Evolutionary conservation across 2,888 invertebrate genomes (phyloP), one percentile per base, ranked within the genome.

Genomic region (Phlogophora meticulosa): DNA sequence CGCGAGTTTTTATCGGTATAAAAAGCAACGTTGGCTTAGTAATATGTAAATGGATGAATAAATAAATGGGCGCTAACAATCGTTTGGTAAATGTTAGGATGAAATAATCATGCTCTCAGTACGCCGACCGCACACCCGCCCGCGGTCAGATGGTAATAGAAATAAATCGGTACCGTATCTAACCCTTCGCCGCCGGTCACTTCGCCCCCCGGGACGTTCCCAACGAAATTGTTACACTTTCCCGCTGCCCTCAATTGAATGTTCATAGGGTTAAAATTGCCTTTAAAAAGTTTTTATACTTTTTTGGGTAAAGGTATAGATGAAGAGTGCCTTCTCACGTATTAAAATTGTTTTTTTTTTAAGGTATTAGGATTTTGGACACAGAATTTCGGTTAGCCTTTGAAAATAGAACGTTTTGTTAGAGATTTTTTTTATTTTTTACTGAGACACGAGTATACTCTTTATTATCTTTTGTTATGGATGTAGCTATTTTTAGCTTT

Each of bases 231-330:
- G 85, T 83, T 75, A 82, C 79, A 82, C 80, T 83, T 75, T 72
- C 80, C 72, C 73, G 81, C 80, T 72, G 67, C 70, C 75, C 75
- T 57, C 83, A 89, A 90, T 90, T 88, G 87, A 87, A 88, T 87
- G 86, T 83, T 84, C 84, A 87, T 86, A 87, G 84, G 87, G 85
- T 86, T 83, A 76, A 76, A 77, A 83, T 81, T 84, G 72, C 64
- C 71, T 79, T 77, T 65, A 70, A 79, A 82, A 80, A 78, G 64
- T 68, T 75, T 20, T 38, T 40, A 58, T 28, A 34, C n/a, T 49
- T 72, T 68, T 78, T 69, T 38, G 20, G 40, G 45, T 36, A 59
- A 51, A 55, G 40, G 48, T 64, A 52, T 57, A 43, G 43, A 59
- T 49, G 45, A 70, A 67, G 56, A 67, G 60, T 52, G 56, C 64